phyloP scores from a whole-genome alignment of 2,797 vertebrate genomes.

The Onychomys arenicola region DNA sequence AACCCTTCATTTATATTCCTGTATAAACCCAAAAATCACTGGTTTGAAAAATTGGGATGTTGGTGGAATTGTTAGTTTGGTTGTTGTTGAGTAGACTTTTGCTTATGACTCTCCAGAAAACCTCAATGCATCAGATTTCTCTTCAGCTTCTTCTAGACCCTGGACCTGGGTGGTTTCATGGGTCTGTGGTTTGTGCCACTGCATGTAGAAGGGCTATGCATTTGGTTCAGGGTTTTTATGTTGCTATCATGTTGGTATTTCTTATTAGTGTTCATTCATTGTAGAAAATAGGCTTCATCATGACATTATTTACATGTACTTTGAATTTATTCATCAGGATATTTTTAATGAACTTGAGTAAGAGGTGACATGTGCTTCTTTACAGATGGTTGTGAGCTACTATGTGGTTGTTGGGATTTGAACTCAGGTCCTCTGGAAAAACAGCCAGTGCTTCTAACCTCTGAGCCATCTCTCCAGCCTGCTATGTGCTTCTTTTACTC shows the following conservation, averaged over 20 bases:
- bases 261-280: neutral
- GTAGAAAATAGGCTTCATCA: neutral
- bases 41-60: neutral
- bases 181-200: neutral
- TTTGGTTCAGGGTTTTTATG: neutral
- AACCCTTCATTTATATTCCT: neutral
- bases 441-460: too few species aligned
- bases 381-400: too few species aligned
- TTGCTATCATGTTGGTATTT: neutral
- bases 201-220: neutral
- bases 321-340: neutral
- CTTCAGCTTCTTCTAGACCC: neutral
- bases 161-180: neutral
- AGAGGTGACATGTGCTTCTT: neutral
- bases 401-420: too few species aligned
- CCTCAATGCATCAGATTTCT: neutral
- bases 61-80: neutral
- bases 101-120: neutral
- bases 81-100: neutral
- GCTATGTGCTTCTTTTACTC: neutral
- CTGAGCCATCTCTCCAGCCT: too few species aligned
- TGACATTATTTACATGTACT: neutral
- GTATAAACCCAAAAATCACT: neutral
- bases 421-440: too few species aligned
- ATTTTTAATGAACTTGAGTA: neutral